A percentile compares a stretch with the other conserved stretches of the same genome.
Conservation (phyloP, 2,888 invertebrate species). For the Phytoseiulus persimilis region DNA sequence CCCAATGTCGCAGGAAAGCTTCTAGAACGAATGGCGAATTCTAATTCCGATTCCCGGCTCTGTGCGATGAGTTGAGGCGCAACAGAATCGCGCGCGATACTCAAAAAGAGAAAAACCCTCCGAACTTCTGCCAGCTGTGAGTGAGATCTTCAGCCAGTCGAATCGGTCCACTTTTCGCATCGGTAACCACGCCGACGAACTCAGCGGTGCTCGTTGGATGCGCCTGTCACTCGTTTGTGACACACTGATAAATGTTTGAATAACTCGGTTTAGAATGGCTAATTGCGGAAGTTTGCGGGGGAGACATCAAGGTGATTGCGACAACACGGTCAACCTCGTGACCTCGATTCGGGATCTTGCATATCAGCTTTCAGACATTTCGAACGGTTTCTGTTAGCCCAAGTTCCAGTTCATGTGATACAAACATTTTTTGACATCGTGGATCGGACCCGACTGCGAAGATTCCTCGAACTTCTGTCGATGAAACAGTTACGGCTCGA, state of each 20-base stretch:
- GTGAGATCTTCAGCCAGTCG: not conserved
- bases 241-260: not conserved
- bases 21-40: no score
- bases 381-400: not conserved
- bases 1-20: no score
- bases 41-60: no score
- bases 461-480: not conserved
- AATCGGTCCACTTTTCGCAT: not conserved
- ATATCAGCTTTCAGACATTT: not conserved
- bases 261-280: not conserved
- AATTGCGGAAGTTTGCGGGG: constrained; percentile 5
- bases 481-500: no score
- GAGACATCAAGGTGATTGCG: not conserved
- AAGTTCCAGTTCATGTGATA: not conserved
- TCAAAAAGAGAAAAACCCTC: not conserved
- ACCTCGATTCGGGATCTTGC: not conserved
- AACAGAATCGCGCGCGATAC: not conserved
- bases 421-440: not conserved
- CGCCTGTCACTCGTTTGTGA: not conserved
- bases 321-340: not conserved
- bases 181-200: not conserved
- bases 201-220: not conserved
- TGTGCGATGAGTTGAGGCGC: not conserved
- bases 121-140: not conserved
- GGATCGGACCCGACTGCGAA: not conserved